Evolutionary conservation across 1,140 invertebrate species (phyloP), one percentile per base, ranked within the genome.

Genomic region (Lepidurus arcticus): DNA sequence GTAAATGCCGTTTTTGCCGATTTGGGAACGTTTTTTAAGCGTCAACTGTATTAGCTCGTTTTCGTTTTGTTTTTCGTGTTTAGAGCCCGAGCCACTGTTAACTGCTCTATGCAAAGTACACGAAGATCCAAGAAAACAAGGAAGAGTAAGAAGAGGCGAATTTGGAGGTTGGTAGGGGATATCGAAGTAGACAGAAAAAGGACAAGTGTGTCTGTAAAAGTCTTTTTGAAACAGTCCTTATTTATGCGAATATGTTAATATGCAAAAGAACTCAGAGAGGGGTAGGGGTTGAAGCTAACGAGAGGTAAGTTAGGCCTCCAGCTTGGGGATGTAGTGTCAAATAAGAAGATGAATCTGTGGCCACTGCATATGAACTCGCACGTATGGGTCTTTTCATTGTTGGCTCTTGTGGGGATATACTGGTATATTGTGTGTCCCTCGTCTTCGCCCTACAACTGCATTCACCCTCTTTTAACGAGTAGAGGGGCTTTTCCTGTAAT

Each of bases 351-450:
- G 53, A 65, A 65, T 65, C 53, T 65, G 13, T 21, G 53, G 53
- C 53, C 53, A 65, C 53, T 65, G 53, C 53, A 65, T 65, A 65
- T 65, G 53, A 65, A 65, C 53, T 65, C 53, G 53, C 53, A 13
- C 53, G 53, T 13, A 65, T 65, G 53, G n/a, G n/a, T 5, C 53
- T 65, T 9, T 21, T 65, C 53, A 34, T 34, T 34, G 34, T 34
- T 34, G 34, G 34, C 34, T 34, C 34, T 34, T 34, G 34, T 34
- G 34, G 34, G 34, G 34, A 26, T 34, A 34, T 34, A 34, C 53
- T 21, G n/a, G 21, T 21, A 13, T 7, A 10, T 21, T n/a, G 21
- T 65, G 53, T 65, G n/a, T 9, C 16, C 21, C 53, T 21, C 53
- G 1, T 13, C 21, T 21, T 65, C 6, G 16, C 16, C 45, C 1